A percentile compares a stretch with the other conserved stretches of the same genome.
phyloP scores from a whole-genome alignment of 2,113 vertebrate species.

The Condylura cristata region DNA sequence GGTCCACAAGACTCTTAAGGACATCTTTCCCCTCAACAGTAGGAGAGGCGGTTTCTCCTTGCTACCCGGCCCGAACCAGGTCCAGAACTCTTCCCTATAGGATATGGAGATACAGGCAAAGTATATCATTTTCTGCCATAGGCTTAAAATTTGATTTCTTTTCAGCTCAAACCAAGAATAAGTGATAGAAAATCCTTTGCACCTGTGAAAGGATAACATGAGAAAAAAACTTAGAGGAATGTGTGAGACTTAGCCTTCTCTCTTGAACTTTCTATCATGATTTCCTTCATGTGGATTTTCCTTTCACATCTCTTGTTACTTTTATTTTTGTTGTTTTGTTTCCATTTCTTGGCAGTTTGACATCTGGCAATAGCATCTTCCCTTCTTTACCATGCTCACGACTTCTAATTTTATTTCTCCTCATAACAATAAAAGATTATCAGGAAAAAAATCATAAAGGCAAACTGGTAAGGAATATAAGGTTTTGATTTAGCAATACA shows the following conservation, averaged over 20 bases:
- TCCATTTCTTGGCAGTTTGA: background rate
- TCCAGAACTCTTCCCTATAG: background rate
- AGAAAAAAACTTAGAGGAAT: background rate
- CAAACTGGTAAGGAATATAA: background rate
- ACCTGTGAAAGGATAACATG: background rate
- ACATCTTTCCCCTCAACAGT: too few relatives aligned
- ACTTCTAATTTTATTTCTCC: background rate
- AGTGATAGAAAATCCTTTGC: background rate
- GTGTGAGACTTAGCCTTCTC: background rate
- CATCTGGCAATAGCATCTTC: background rate
- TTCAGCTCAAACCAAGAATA: background rate
- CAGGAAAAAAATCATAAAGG: background rate
- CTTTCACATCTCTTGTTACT: background rate
- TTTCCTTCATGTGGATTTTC: background rate
- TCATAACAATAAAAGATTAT: constrained; percentile 1
- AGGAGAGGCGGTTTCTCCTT: background rate
- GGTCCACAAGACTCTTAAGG: too few relatives aligned
- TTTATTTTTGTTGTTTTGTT: background rate
- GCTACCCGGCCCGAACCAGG: background rate
- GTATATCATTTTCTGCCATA: background rate
- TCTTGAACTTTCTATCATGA: background rate
- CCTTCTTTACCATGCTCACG: background rate
- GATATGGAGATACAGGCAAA: background rate
- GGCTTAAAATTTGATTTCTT: background rate
- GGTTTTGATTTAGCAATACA: background rate